Base-by-base conservation (phyloP, 2,888 invertebrate genomes). In the Tetramorium bicarinatum region DNA sequence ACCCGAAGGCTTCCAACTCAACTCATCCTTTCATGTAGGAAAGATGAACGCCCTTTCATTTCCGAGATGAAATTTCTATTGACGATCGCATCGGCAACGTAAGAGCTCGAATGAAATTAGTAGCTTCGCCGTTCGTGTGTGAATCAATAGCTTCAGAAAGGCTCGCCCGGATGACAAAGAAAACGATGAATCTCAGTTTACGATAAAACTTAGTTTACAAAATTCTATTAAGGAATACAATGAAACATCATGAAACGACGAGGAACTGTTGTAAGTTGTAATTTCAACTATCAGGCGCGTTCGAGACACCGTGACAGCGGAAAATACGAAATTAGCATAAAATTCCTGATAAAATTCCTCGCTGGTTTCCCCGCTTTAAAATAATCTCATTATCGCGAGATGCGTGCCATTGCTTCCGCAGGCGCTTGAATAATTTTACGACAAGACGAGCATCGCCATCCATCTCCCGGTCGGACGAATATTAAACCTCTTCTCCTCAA, bases 1-100 rank as follows among this genome's bases (percentile, higher is more conserved):
- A 77, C 29, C 80, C 64, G 9, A 56, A 25, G 47, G 52, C 41
- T 69, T 76, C 56, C 67, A 61, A 38, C 49, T 38, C 52, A 15
- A 49, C 69, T 84, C 62, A 29, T 64, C 66, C 54, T 49, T 84
- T 79, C 41, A 21, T 61, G 69, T 29, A 47, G 47, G 59, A 25
- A 18, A 34, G 56, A 47, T 18, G 66, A 67, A 18, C 47, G 44
- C 59, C 71, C 59, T 80, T 59, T 71, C 72, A 80, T 80, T 71
- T 80, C 34, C 59, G 47, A 71, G 79, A 79, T 80, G 72, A 80
- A 80, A 80, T 80, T 80, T 80, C 79, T 47, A 80, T 80, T 47
- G 71, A 71, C 21, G 21, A 21, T 59, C 47, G 44, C 34, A 29
- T 29, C 59, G 47, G 59, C 71, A 80, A 25, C 34, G 56, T 52